A percentile compares a stretch with the other conserved stretches of the same genome.
Evolutionary conservation across 2,888 invertebrate genomes (phyloP).

Genomic region (Noctua comes): DNA sequence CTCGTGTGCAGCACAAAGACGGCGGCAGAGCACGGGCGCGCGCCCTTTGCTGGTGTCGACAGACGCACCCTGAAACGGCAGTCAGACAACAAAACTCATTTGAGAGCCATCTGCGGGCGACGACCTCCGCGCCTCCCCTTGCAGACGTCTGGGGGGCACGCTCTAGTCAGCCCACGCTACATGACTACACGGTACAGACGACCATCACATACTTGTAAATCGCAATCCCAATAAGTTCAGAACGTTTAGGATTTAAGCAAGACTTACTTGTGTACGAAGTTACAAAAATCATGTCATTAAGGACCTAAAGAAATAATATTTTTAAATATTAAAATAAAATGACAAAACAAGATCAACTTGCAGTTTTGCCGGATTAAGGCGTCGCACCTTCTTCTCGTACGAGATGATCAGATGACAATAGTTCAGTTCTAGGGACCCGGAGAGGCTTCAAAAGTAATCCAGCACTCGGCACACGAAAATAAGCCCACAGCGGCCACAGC

Average conservation of each 20-base stretch:
- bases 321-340: not conserved
- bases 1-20: slow-evolving; percentile 18
- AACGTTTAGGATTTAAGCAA: not conserved
- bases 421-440: too few relatives aligned
- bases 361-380: not conserved
- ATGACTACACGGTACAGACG: not conserved
- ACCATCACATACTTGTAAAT: not conserved
- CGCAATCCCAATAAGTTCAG: not conserved
- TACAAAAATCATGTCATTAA: not conserved
- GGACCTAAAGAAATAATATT: not conserved
- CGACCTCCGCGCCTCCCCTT: slow-evolving; percentile 26
- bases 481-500: not conserved
- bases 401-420: not conserved
- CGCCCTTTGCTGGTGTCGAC: not conserved
- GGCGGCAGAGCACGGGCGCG: not conserved
- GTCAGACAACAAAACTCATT: slow-evolving; percentile 37
- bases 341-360: not conserved
- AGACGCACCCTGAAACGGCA: not conserved
- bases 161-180: not conserved
- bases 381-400: not conserved
- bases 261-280: not conserved
- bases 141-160: slow-evolving; percentile 25
- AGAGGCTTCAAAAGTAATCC: too few relatives aligned
- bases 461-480: not conserved
- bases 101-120: slow-evolving; percentile 30